Percentiles rank a stretch among this genome's conserved stretches.
Evolutionary conservation across 2,888 invertebrate genomes (phyloP).

Genomic region (Tyria jacobaeae): DNA sequence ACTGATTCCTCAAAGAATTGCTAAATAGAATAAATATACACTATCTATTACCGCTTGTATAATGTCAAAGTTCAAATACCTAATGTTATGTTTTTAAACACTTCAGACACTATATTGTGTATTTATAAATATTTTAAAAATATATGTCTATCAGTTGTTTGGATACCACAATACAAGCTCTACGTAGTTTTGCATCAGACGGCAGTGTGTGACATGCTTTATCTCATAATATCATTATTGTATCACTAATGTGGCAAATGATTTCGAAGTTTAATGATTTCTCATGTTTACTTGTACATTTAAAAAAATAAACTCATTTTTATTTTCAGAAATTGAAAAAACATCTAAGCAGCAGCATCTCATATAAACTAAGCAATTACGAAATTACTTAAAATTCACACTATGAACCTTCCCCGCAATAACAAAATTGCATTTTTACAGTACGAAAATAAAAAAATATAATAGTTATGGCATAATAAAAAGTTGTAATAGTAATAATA

Average conservation of each 20-base stretch:
- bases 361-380: not conserved
- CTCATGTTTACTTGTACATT: too few relatives aligned
- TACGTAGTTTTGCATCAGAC: too few relatives aligned
- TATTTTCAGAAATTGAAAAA: too few relatives aligned
- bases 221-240: too few relatives aligned
- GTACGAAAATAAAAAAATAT: constrained; percentile 13
- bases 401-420: not conserved
- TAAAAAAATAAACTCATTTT: too few relatives aligned
- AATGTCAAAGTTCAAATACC: too few relatives aligned
- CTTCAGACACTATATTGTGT: not conserved
- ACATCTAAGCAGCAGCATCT: not conserved
- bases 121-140: not conserved
- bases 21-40: not conserved
- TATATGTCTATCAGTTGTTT: too few relatives aligned
- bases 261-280: too few relatives aligned
- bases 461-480: constrained; percentile 29
- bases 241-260: too few relatives aligned
- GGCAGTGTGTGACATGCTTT: too few relatives aligned
- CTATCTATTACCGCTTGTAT: not conserved
- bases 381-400: not conserved
- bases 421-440: constrained; percentile 7
- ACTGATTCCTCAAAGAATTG: not conserved
- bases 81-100: not conserved
- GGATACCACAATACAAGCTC: too few relatives aligned
- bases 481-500: constrained; percentile 31